Percentiles rank a stretch among this genome's conserved stretches.
phyloP scores from a whole-genome alignment of 2,797 vertebrate species.

The Harpagifer antarcticus region DNA sequence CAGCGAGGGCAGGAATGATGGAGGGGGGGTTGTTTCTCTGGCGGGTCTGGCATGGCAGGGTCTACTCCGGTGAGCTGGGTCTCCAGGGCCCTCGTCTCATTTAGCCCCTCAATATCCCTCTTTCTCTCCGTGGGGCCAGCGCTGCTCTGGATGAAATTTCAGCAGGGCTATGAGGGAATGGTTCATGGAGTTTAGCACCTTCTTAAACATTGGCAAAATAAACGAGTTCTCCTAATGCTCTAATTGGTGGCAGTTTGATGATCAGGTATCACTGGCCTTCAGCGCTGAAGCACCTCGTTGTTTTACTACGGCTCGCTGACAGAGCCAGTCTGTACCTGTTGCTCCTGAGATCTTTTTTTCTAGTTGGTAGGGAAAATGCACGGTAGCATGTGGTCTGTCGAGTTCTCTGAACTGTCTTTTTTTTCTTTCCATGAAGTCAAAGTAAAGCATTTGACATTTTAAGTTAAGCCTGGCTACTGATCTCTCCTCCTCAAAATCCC shows the following conservation, averaged over 20 bases:
- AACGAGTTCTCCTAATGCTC: constrained; percentile 84
- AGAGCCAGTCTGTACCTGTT: constrained; percentile 77
- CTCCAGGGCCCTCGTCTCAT: constrained; percentile 72
- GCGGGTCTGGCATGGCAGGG: constrained; percentile 76
- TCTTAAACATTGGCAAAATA: constrained; percentile 83
- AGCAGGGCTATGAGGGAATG: constrained; percentile 82
- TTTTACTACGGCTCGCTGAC: constrained; percentile 73
- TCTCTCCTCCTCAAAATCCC: constrained; percentile 75
- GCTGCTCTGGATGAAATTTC: constrained; percentile 85
- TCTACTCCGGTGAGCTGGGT: constrained; percentile 67
- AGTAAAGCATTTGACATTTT: constrained; percentile 80
- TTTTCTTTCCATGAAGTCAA: constrained; percentile 74
- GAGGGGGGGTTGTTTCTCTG: constrained; percentile 77
- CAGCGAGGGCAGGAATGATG: constrained; percentile 32
- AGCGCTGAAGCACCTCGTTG: constrained; percentile 77
- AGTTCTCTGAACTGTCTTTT: constrained; percentile 74
- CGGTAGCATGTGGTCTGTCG: constrained; percentile 68
- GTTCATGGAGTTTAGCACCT: constrained; percentile 85
- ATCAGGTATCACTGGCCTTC: constrained; percentile 81
- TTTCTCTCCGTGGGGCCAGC: constrained; percentile 79
- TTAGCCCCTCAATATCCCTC: constrained; percentile 72
- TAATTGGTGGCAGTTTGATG: constrained; percentile 85
- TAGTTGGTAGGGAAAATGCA: constrained; percentile 49
- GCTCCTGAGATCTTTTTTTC: constrained; percentile 45
- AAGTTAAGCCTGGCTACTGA: constrained; percentile 75